phyloP scores from a whole-genome alignment of 2,797 vertebrate species.

The Crax fasciolata region DNA sequence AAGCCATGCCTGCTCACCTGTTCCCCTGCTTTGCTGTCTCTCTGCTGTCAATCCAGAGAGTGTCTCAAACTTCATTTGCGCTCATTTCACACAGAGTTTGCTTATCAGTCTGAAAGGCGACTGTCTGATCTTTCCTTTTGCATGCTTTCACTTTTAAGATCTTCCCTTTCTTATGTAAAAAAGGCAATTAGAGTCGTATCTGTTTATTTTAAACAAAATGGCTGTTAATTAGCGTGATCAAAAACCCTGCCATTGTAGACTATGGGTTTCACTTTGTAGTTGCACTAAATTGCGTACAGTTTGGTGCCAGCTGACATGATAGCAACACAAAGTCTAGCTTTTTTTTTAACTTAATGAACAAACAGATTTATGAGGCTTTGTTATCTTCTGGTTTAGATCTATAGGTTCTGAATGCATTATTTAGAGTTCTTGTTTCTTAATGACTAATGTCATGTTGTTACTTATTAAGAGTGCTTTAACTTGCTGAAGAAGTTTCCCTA shows the following conservation, averaged over 20 bases:
- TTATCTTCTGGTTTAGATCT: constrained; percentile 85
- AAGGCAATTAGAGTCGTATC: constrained; percentile 99
- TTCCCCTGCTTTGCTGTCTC: constrained; percentile 17
- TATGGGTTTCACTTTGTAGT: constrained; percentile 95
- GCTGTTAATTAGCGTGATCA: constrained; percentile 99
- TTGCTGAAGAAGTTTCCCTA: constrained; percentile 76
- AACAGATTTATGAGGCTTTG: constrained; percentile 87
- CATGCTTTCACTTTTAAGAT: constrained; percentile 98
- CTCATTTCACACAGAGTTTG: constrained; percentile 79
- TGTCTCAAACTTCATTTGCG: constrained; percentile 69
- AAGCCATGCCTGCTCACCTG: background rate
- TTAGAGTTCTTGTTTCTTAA: constrained; percentile 84
- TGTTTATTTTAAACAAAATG: constrained; percentile 99
- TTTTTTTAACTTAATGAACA: constrained; percentile 92
- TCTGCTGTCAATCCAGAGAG: constrained; percentile 64
- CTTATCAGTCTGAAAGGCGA: constrained; percentile 85
- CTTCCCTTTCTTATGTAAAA: constrained; percentile 99
- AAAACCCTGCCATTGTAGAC: constrained; percentile 93
- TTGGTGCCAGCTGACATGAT: constrained; percentile 95
- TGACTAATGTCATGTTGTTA: constrained; percentile 83
- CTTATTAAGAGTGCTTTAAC: constrained; percentile 84
- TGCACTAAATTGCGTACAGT: constrained; percentile 88
- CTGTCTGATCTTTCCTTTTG: constrained; percentile 91
- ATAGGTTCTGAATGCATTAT: constrained; percentile 82
- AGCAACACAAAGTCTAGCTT: constrained; percentile 90